Percentiles rank a stretch among this genome's conserved stretches.
These are phyloP conservation scores for Calonectris borealis DNA, from an alignment of 2,113 vertebrate genomes.

Conservation along the genomic window DNA sequence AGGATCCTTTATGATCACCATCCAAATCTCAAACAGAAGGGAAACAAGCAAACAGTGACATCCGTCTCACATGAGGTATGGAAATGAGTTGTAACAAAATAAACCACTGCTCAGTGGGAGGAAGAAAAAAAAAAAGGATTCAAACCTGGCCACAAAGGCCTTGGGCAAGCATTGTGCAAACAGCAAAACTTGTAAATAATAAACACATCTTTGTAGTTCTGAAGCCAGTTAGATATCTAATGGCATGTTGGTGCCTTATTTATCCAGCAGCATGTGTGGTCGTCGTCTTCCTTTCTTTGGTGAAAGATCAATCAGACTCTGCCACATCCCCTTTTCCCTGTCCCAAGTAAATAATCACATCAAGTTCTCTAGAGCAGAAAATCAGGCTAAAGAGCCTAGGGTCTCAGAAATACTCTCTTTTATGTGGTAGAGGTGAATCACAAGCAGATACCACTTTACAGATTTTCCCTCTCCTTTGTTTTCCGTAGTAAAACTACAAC, in stretches of 20 bases:
- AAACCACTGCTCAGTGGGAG: not conserved
- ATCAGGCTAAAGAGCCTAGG: not conserved
- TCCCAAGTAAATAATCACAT: not conserved
- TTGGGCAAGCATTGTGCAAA: not conserved
- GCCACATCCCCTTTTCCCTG: not conserved
- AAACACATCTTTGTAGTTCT: not conserved
- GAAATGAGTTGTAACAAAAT: not conserved
- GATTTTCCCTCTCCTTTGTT: not conserved
- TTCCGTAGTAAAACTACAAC: not conserved
- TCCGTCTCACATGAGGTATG: not conserved
- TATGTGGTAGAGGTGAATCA: not conserved
- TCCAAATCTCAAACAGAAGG: not conserved
- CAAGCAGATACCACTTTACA: not conserved
- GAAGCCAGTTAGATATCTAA: not conserved
- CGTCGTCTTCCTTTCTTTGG: not conserved
- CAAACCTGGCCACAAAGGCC: not conserved
- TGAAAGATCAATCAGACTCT: not conserved
- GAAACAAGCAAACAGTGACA: not conserved
- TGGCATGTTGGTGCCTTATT: not conserved
- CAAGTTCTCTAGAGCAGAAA: not conserved
- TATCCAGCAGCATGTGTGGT: not conserved
- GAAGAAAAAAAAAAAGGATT: not conserved
- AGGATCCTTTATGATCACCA: not conserved
- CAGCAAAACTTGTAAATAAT: conserved; percentile 12
- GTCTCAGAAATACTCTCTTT: not conserved